Conservation (phyloP, 1,140 invertebrate genomes). For the Choristoneura fumiferana region DNA sequence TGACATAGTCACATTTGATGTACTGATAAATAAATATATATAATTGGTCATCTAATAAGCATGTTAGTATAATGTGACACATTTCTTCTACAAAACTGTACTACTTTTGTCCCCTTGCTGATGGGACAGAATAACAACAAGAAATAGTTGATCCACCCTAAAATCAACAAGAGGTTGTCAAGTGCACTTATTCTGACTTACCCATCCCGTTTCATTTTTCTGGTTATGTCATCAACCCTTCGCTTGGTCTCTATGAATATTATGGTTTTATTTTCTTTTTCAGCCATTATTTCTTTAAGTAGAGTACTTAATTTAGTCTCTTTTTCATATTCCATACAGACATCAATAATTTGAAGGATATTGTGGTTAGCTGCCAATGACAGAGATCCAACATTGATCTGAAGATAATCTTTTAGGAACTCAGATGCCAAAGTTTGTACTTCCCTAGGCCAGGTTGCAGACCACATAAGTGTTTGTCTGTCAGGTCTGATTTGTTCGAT, state of each 20-base stretch:
- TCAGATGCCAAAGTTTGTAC: constrained; percentile 92
- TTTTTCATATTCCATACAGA: constrained; percentile 91
- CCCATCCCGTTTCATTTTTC: constrained; percentile 91
- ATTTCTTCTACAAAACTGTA: no score
- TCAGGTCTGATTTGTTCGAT: constrained; percentile 95
- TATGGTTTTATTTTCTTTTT: constrained; percentile 93
- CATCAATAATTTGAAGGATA: constrained; percentile 94
- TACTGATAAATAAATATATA: no score
- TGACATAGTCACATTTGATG: no score
- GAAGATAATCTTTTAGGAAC: constrained; percentile 92
- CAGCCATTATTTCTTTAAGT: constrained; percentile 90
- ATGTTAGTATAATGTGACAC: no score
- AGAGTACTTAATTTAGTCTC: constrained; percentile 87
- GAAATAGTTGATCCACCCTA: no score
- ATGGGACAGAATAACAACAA: no score
- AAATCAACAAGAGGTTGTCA: no score
- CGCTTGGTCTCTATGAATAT: constrained; percentile 96
- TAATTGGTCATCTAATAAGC: no score
- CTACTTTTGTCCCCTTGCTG: no score
- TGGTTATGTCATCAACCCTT: constrained; percentile 92
- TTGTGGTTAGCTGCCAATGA: constrained; percentile 94
- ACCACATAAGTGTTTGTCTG: constrained; percentile 91
- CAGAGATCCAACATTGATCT: constrained; percentile 94
- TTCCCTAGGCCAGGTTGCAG: constrained; percentile 96
- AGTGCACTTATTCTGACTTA: constrained; percentile 41